phyloP scores from a whole-genome alignment of 2,113 vertebrate species.

The Castor canadensis region DNA sequence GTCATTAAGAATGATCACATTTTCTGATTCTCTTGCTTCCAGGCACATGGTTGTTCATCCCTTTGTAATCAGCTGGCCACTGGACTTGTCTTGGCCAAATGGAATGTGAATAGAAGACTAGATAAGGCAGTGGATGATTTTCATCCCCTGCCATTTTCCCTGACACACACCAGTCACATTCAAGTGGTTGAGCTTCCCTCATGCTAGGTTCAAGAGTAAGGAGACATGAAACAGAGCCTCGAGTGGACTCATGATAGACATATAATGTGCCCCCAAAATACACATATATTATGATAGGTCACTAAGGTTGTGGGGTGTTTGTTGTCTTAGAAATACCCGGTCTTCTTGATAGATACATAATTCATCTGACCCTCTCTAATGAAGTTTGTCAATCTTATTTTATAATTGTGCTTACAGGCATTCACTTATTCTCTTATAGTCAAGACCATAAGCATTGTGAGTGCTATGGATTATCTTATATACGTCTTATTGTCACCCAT shows the following conservation, averaged over 20 bases:
- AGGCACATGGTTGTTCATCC: neutral
- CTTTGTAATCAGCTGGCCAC: neutral
- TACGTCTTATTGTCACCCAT: neutral
- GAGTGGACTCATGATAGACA: neutral
- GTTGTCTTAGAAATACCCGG: neutral
- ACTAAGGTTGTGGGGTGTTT: neutral
- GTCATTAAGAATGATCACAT: neutral
- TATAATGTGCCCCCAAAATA: neutral
- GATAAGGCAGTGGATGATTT: neutral
- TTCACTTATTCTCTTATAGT: neutral
- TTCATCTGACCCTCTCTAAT: neutral
- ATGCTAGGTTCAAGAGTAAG: neutral
- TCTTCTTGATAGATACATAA: neutral
- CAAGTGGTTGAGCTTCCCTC: neutral
- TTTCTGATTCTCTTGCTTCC: neutral
- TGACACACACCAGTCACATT: neutral
- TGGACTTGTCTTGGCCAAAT: neutral
- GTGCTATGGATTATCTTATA: neutral
- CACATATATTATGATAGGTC: no score
- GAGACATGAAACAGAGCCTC: neutral
- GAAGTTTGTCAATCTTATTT: neutral
- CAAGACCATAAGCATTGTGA: neutral
- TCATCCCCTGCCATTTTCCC: neutral
- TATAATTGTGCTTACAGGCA: neutral
- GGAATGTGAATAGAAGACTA: neutral